Conservation (phyloP, 1,140 invertebrate species). For the Ceratosolen fusciceps region DNA sequence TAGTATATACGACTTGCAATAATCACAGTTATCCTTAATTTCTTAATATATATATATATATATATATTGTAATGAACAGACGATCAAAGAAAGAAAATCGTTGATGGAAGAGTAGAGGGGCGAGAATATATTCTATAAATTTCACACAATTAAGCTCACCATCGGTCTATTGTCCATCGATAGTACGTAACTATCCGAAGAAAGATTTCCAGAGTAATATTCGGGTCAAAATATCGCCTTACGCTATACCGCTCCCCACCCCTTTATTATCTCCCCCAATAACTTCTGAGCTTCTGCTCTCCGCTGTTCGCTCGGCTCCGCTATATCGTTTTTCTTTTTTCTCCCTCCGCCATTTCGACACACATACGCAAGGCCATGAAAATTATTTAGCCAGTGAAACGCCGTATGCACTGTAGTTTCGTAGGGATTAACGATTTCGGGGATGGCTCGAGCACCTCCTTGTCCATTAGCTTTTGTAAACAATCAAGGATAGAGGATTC, state of each 20-base stretch:
- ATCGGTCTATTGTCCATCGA: background rate
- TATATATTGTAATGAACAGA: too few species aligned
- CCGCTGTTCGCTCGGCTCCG: background rate
- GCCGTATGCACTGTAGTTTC: too few species aligned
- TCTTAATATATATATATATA: too few species aligned
- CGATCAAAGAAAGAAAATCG: too few species aligned
- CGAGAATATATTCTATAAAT: background rate
- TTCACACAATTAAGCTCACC: background rate
- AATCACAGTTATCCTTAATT: too few species aligned
- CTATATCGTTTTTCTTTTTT: slow-evolving; percentile 16
- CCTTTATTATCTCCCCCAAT: background rate
- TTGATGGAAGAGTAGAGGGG: too few species aligned
- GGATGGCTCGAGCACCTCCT: too few species aligned
- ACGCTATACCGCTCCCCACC: background rate
- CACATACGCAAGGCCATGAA: background rate
- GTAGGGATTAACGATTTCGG: too few species aligned
- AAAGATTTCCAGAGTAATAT: background rate
- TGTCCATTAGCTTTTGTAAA: too few species aligned
- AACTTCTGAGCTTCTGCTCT: slow-evolving; percentile 1
- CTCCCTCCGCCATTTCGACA: background rate
- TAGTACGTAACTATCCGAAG: background rate
- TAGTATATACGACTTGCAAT: too few species aligned
- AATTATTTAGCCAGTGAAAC: slow-evolving; percentile 36
- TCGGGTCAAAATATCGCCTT: background rate
- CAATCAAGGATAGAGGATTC: too few species aligned